These are phyloP conservation scores for Heliothis virescens DNA, from an alignment of 1,140 invertebrate genomes.

Conservation along the genomic window DNA sequence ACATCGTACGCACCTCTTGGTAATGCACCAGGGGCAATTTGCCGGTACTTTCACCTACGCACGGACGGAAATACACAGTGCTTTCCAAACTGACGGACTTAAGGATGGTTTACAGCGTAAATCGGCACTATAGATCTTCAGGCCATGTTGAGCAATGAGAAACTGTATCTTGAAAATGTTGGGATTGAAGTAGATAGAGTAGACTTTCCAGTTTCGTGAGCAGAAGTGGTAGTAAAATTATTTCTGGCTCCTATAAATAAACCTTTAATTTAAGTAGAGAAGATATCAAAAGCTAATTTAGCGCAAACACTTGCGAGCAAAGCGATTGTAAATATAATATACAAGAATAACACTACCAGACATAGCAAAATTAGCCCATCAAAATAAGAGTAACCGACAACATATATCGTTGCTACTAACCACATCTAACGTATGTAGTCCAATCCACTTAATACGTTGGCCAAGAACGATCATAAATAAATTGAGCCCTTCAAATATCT, in stretches of 20 bases:
- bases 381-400: background rate
- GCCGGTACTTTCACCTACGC: slow-evolving; percentile 55
- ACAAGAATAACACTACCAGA: background rate
- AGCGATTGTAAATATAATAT: background rate
- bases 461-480: slow-evolving; percentile 47
- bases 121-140: slow-evolving; percentile 24
- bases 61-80: slow-evolving; percentile 47
- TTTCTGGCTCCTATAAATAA: no score
- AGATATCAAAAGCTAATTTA: background rate
- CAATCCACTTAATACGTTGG: slow-evolving; percentile 27
- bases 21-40: slow-evolving; percentile 50
- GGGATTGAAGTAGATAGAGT: background rate
- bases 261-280: no score
- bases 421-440: slow-evolving; percentile 31
- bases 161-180: slow-evolving; percentile 1
- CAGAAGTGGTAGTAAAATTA: background rate
- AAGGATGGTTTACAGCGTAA: slow-evolving; percentile 28
- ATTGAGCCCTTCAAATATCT: slow-evolving; percentile 51
- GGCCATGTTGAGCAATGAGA: slow-evolving; percentile 24
- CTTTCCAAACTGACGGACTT: slow-evolving; percentile 27
- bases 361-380: slow-evolving; percentile 5
- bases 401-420: background rate
- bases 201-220: no score
- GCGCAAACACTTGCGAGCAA: background rate
- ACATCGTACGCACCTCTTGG: slow-evolving; percentile 47